These are phyloP conservation scores for Rafetus swinhoei DNA, from an alignment of 2,113 vertebrate genomes.

Conservation along the genomic window DNA sequence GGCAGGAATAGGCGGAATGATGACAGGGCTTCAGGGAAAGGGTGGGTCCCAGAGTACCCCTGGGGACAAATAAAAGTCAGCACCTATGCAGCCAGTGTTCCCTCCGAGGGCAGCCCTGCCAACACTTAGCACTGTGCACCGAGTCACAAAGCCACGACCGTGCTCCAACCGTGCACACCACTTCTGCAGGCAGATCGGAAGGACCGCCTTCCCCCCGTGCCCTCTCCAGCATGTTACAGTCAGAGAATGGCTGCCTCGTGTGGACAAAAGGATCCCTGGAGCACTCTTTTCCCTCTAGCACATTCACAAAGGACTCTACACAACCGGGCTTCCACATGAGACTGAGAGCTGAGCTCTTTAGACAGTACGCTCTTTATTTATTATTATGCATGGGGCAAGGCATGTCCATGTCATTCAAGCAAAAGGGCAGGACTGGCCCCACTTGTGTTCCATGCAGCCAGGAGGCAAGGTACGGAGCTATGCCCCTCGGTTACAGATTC, in stretches of 20 bases:
- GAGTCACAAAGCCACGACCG: neutral
- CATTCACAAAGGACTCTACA: neutral
- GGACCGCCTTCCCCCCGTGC: neutral
- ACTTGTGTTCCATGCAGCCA: slow-evolving; percentile 30
- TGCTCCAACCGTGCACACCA: neutral
- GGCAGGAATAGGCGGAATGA: no score
- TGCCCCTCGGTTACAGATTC: slow-evolving; percentile 39
- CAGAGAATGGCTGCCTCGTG: neutral
- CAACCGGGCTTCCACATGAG: neutral
- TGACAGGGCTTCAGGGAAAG: no score
- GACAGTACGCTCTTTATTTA: neutral
- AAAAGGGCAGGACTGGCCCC: neutral
- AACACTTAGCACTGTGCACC: neutral
- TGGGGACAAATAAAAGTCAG: no score
- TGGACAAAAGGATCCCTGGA: neutral
- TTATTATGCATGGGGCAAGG: neutral
- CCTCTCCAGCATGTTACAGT: neutral
- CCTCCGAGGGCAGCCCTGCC: neutral
- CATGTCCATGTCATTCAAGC: fast-evolving
- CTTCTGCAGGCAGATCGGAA: neutral
- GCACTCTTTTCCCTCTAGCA: neutral
- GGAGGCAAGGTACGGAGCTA: neutral
- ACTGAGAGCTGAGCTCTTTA: neutral
- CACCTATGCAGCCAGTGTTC: neutral
- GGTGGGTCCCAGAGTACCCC: no score